Evolutionary conservation across 2,888 invertebrate species (phyloP), one percentile per base, ranked within the genome.

Genomic region (Tetropium fuscum): DNA sequence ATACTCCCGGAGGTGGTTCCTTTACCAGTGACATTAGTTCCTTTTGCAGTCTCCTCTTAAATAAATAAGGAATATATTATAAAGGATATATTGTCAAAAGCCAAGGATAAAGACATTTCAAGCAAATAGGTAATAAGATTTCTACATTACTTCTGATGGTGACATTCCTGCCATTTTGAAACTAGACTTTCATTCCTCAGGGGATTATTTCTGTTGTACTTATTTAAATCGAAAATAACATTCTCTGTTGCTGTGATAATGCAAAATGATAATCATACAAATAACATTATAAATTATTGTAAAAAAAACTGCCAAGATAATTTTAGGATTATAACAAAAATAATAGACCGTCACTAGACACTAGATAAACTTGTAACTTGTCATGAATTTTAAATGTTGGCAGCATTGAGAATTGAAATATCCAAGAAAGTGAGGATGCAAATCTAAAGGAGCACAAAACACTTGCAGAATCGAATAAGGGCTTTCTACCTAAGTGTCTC

Each of bases 1-100:
- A 90, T 57, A 97, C 94, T 68, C 97, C 97, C 75, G 93, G 92
- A 67, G 96, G 97, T 51, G 97, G 97, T 81, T 97, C 96, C 82
- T 93, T 94, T 81, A 95, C 89, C 76, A 97, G 84, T 62, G 94
- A 93, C 90, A 94, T 92, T 69, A 97, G 85, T 85, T 97, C 97
- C 84, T 97, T 97, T 80, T 97, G 96, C 76, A 97, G 86, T 81
- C 97, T 90, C 83, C 91, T 89, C 95, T 95, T 44, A 60, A 60
- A 41, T 10, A 49, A 54, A 22, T 30, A 27, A 58, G 19, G 18
- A 18, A 36, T 3, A 22, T 16, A 19, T 2, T 16, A 36, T 16
- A 36, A 15, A 7, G 1, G 1, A 3, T n/a, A n/a, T 3, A 15
- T 1, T 36, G 15, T 7, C 7, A 4, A 13, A 34, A n/a, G n/a